Evolutionary conservation across 2,888 invertebrate genomes (phyloP).

Genomic region (Agriopis marginaria): DNA sequence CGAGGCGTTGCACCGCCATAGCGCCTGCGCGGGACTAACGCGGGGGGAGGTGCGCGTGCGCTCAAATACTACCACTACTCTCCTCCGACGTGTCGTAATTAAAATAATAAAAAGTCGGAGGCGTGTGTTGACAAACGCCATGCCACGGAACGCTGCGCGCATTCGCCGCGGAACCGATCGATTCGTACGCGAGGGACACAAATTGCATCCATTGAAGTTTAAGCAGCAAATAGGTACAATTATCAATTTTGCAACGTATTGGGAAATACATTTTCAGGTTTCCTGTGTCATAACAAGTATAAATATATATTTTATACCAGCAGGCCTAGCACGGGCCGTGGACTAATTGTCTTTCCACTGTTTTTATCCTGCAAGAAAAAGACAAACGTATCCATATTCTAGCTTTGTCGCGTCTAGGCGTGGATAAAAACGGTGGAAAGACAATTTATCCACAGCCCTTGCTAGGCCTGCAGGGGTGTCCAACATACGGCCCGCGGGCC

Average conservation of each 20-base stretch:
- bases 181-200: constrained; percentile 44
- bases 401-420: too few relatives aligned
- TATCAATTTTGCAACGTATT: constrained; percentile 25
- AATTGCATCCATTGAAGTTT: constrained; percentile 17
- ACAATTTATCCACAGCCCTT: too few relatives aligned
- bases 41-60: constrained; percentile 54
- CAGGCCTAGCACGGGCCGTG: too few relatives aligned
- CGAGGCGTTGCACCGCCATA: constrained; percentile 71
- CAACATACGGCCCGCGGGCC: too few relatives aligned
- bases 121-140: constrained; percentile 60
- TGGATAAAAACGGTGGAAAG: too few relatives aligned
- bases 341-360: too few relatives aligned
- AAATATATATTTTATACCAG: too few relatives aligned
- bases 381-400: too few relatives aligned
- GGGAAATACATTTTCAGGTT: not conserved
- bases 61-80: constrained; percentile 82
- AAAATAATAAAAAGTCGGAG: constrained; percentile 44
- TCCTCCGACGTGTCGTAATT: constrained; percentile 60
- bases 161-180: constrained; percentile 58
- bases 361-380: too few relatives aligned
- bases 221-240: constrained; percentile 17
- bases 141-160: constrained; percentile 55
- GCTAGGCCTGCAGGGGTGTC: too few relatives aligned
- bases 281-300: constrained; percentile 13
- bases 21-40: constrained; percentile 72